Evolutionary conservation across 2,797 vertebrate genomes (phyloP).

Genomic region (Enteromius unitaeniatus): DNA sequence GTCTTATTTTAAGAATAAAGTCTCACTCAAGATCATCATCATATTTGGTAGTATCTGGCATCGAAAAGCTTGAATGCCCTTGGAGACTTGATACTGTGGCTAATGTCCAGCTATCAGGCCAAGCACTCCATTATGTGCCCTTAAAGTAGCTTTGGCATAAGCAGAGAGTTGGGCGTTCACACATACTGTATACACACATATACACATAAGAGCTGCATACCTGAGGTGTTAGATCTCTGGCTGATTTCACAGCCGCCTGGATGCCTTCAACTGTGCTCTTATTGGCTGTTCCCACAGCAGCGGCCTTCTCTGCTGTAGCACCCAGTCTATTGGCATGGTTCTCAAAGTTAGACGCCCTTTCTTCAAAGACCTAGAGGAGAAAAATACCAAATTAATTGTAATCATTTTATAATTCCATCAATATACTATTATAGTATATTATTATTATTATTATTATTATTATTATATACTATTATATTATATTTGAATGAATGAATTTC

Average conservation of each 20-base stretch:
- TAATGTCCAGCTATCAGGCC: neutral
- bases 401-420: neutral
- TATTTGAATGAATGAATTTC: neutral
- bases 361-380: conserved; percentile 88
- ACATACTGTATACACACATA: conserved; percentile 24
- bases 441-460: no score
- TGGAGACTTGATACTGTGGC: conserved; percentile 14
- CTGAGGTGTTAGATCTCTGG: conserved; percentile 96
- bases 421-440: neutral
- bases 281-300: conserved; percentile 96
- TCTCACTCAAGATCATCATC: neutral
- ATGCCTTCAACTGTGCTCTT: conserved; percentile 95
- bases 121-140: conserved; percentile 16
- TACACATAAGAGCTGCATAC: conserved; percentile 67
- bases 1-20: conserved; percentile 12
- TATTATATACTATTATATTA: no score
- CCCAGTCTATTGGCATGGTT: conserved; percentile 90
- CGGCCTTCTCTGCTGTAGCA: conserved; percentile 95
- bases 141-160: conserved; percentile 25
- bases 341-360: conserved; percentile 95
- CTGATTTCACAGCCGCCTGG: conserved; percentile 92
- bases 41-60: neutral
- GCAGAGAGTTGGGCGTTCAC: neutral
- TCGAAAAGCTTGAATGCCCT: neutral
- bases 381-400: neutral